These are phyloP conservation scores for Epistrophella euchroma DNA, from an alignment of 2,888 invertebrate species.

Conservation along the genomic window DNA sequence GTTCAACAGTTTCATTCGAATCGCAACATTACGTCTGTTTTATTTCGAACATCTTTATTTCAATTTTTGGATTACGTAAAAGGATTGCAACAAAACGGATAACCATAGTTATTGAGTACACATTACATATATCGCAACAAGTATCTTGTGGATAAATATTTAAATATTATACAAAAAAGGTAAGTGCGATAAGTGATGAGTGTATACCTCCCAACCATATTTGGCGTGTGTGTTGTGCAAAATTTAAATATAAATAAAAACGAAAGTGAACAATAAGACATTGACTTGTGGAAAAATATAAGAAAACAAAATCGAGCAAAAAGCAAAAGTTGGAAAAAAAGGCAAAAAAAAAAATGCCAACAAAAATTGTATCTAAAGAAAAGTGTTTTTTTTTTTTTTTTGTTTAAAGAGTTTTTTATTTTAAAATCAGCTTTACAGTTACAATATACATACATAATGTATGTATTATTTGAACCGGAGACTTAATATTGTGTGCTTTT, in stretches of 20 bases:
- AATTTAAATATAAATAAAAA: slow-evolving; percentile 66
- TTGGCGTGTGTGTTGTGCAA: slow-evolving; percentile 49
- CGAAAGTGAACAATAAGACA: slow-evolving; percentile 60
- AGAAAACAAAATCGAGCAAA: slow-evolving; percentile 8
- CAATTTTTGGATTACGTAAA: slow-evolving; percentile 67
- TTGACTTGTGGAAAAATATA: slow-evolving; percentile 1
- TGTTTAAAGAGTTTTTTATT: slow-evolving; percentile 3
- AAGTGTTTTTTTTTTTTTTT: slow-evolving; percentile 28
- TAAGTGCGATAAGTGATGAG: slow-evolving; percentile 35
- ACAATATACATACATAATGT: too few relatives aligned
- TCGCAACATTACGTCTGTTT: slow-evolving; percentile 53
- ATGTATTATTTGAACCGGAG: background rate
- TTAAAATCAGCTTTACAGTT: slow-evolving; percentile 10
- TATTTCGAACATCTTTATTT: slow-evolving; percentile 17
- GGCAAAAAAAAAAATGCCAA: background rate
- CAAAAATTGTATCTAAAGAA: slow-evolving; percentile 29
- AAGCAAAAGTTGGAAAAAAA: background rate
- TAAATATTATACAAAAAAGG: slow-evolving; percentile 41
- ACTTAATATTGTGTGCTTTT: background rate
- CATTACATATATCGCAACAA: slow-evolving; percentile 44
- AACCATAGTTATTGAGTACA: slow-evolving; percentile 43
- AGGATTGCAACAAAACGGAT: slow-evolving; percentile 66
- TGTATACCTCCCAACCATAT: background rate
- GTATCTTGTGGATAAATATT: slow-evolving; percentile 66
- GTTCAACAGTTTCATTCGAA: slow-evolving; percentile 73